These are phyloP conservation scores for Mystacides longicornis DNA, from an alignment of 2,888 invertebrate species.

Conservation along the genomic window DNA sequence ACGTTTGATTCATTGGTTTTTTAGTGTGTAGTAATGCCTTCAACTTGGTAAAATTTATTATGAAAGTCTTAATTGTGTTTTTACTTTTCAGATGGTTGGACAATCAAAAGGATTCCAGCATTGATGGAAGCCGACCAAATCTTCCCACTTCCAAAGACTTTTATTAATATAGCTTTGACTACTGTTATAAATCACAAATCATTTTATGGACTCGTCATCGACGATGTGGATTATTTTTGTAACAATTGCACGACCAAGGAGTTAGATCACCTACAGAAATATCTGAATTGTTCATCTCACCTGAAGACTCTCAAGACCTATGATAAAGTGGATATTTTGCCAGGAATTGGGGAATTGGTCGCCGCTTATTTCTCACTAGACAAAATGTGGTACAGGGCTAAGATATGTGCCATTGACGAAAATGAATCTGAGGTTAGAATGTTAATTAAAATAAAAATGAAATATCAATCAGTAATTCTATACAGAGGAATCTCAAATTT, in stretches of 20 bases:
- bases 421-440: constrained; percentile 5
- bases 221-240: neutral
- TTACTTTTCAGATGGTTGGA: constrained; percentile 40
- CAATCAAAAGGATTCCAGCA: constrained; percentile 33
- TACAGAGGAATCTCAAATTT: too few species aligned
- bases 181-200: constrained; percentile 38
- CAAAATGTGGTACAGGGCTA: constrained; percentile 40
- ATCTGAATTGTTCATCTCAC: constrained; percentile 42
- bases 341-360: constrained; percentile 41
- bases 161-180: constrained; percentile 35
- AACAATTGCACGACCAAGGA: neutral
- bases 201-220: constrained; percentile 36
- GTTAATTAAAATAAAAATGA: too few species aligned
- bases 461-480: too few species aligned
- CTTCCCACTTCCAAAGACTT: constrained; percentile 36
- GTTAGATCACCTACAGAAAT: constrained; percentile 27
- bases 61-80: too few species aligned
- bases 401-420: constrained; percentile 30
- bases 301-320: constrained; percentile 28
- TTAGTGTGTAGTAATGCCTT: too few species aligned
- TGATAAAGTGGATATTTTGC: constrained; percentile 30
- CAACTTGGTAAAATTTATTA: too few species aligned
- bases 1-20: too few species aligned
- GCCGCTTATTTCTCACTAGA: constrained; percentile 40
- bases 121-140: constrained; percentile 29